phyloP scores from a whole-genome alignment of 2,888 invertebrate genomes.

The Vandiemenella viatica region DNA sequence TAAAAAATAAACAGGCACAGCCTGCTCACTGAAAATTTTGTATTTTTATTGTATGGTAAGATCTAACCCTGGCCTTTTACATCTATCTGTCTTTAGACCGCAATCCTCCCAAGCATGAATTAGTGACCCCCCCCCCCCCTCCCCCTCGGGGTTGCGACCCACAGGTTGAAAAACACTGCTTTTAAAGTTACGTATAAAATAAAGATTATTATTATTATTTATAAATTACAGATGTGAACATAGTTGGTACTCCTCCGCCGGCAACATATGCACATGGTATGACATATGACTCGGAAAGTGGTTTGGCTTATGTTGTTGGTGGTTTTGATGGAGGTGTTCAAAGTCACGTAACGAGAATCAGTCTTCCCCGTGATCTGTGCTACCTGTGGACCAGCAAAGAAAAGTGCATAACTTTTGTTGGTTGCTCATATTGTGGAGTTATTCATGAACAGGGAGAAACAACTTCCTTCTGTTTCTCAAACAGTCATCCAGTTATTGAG shows the following conservation, averaged over 20 bases:
- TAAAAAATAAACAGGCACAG: too few relatives aligned
- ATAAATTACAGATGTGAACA: conserved; percentile 35
- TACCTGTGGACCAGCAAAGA: conserved; percentile 59
- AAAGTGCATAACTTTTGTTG: conserved; percentile 66
- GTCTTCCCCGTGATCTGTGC: conserved; percentile 72
- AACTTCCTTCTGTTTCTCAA: conserved; percentile 53
- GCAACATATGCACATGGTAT: conserved; percentile 74
- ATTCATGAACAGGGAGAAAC: conserved; percentile 34
- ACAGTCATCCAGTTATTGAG: too few relatives aligned
- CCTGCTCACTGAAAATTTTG: too few relatives aligned
- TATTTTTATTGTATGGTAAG: too few relatives aligned
- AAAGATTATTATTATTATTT: background rate
- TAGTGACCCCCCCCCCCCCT: too few relatives aligned
- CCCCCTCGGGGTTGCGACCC: too few relatives aligned
- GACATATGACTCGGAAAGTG: conserved; percentile 45
- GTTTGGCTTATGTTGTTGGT: conserved; percentile 59
- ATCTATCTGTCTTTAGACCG: too few relatives aligned
- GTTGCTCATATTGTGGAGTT: conserved; percentile 69
- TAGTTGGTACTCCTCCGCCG: conserved; percentile 57
- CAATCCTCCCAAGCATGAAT: too few relatives aligned
- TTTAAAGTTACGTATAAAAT: background rate
- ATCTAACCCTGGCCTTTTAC: too few relatives aligned
- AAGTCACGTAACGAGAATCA: conserved; percentile 60
- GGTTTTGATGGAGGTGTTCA: conserved; percentile 73
- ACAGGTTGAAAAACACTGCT: too few relatives aligned